A percentile compares a stretch with the other conserved stretches of the same genome.
Evolutionary conservation across 2,888 invertebrate genomes (phyloP).

Genomic region (Yponomeuta malinellus): DNA sequence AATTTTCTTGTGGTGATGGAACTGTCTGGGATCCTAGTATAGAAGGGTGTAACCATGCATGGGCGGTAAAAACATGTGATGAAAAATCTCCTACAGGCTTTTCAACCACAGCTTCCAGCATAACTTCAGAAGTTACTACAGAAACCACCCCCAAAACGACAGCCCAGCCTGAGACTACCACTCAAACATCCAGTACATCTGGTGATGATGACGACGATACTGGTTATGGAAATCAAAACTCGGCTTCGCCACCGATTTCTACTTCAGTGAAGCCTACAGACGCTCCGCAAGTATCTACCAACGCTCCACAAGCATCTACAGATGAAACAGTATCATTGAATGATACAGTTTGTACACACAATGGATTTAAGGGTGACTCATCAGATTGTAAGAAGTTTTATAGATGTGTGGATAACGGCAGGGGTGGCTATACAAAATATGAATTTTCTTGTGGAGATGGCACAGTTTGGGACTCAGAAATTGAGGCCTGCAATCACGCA

Average conservation of each 20-base stretch:
- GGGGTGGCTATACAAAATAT: constrained; percentile 56
- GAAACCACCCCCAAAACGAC: constrained; percentile 20
- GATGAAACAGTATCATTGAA: constrained; percentile 13
- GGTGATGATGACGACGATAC: constrained; percentile 21
- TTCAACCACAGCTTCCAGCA: constrained; percentile 10
- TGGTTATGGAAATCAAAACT: constrained; percentile 25
- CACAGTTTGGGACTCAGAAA: constrained; percentile 75
- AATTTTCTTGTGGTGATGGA: constrained; percentile 75
- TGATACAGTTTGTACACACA: constrained; percentile 43
- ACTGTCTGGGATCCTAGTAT: constrained; percentile 77
- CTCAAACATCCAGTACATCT: constrained; percentile 7
- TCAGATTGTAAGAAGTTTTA: constrained; percentile 77
- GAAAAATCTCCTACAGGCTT: constrained; percentile 25
- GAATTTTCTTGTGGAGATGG: constrained; percentile 73
- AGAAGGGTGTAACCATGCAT: constrained; percentile 76
- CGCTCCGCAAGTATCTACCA: not conserved
- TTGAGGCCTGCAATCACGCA: constrained; percentile 73
- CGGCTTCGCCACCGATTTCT: constrained; percentile 5
- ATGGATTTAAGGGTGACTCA: constrained; percentile 77
- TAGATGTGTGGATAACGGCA: constrained; percentile 64
- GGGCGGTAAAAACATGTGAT: constrained; percentile 58
- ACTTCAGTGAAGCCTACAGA: not conserved
- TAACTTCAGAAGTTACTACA: constrained; percentile 19
- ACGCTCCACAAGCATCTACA: not conserved
- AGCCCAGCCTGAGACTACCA: constrained; percentile 24